These are phyloP conservation scores for Drosophila tani DNA, from an alignment of 1,140 invertebrate species.

Conservation along the genomic window DNA sequence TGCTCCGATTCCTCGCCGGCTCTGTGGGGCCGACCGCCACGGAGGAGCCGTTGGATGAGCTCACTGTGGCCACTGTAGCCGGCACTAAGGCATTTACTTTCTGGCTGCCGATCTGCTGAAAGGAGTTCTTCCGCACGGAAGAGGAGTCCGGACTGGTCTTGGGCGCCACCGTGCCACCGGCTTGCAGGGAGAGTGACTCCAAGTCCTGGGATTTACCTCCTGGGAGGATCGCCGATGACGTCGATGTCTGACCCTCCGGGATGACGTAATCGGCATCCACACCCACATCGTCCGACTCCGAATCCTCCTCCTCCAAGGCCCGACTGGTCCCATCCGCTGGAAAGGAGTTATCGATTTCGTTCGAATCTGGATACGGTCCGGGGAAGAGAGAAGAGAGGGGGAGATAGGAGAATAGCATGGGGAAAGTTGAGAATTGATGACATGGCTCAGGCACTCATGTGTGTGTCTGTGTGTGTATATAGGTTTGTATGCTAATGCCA, in stretches of 20 bases:
- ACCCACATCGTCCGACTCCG: conserved; percentile 39
- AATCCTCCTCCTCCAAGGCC: conserved; percentile 19
- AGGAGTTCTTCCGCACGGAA: conserved; percentile 53
- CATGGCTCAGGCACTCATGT: conserved; percentile 33
- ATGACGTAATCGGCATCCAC: conserved; percentile 71
- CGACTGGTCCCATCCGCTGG: conserved; percentile 40
- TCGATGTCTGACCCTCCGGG: conserved; percentile 37
- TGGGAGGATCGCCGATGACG: conserved; percentile 29
- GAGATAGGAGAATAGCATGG: not conserved
- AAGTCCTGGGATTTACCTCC: conserved; percentile 60
- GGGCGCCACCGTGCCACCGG: conserved; percentile 14
- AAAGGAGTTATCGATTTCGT: conserved; percentile 83
- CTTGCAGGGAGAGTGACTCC: conserved; percentile 71
- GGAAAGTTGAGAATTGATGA: conserved; percentile 47
- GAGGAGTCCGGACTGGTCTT: conserved; percentile 31
- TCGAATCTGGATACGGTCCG: conserved; percentile 58
- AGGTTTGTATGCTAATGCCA: conserved; percentile 34
- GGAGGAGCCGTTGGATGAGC: conserved; percentile 18
- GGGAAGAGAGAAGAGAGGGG: not conserved
- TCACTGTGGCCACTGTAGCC: conserved; percentile 30
- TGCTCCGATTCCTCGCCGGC: conserved; percentile 21
- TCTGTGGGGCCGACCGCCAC: conserved; percentile 22
- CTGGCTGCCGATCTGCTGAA: conserved; percentile 76
- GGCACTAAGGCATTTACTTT: conserved; percentile 69
- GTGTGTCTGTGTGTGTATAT: conserved; percentile 7